A percentile compares a stretch with the other conserved stretches of the same genome.
Evolutionary conservation across 2,113 vertebrate species (phyloP).

Genomic region (Chlamydotis undulata): DNA sequence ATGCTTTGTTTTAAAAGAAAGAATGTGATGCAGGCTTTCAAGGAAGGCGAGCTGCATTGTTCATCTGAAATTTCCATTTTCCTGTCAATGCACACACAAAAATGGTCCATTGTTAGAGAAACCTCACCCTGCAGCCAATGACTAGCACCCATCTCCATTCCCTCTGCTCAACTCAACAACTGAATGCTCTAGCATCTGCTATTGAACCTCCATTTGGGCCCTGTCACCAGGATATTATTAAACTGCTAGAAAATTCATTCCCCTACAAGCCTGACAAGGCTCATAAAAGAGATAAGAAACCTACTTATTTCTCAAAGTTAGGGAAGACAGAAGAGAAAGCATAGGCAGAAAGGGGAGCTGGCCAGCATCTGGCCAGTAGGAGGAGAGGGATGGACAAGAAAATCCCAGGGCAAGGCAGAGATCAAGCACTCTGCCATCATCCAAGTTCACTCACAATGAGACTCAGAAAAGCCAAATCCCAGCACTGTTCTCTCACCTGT

Average conservation of each 20-base stretch:
- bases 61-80: not conserved
- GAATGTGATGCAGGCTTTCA: not conserved
- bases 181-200: not conserved
- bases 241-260: not conserved
- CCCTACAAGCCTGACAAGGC: not conserved
- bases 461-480: not conserved
- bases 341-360: not conserved
- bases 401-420: not conserved
- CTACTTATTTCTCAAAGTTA: not conserved
- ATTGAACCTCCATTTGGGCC: not conserved
- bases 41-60: not conserved
- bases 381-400: not conserved
- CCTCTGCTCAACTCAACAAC: not conserved
- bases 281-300: not conserved
- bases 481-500: accelerated
- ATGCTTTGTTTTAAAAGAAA: not conserved
- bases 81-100: not conserved
- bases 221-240: not conserved
- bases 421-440: not conserved
- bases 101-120: not conserved
- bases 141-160: not conserved
- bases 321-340: not conserved
- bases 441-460: not conserved
- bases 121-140: not conserved
- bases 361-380: not conserved